Conservation (phyloP, 2,113 vertebrate genomes). For the Erinaceus europaeus region DNA sequence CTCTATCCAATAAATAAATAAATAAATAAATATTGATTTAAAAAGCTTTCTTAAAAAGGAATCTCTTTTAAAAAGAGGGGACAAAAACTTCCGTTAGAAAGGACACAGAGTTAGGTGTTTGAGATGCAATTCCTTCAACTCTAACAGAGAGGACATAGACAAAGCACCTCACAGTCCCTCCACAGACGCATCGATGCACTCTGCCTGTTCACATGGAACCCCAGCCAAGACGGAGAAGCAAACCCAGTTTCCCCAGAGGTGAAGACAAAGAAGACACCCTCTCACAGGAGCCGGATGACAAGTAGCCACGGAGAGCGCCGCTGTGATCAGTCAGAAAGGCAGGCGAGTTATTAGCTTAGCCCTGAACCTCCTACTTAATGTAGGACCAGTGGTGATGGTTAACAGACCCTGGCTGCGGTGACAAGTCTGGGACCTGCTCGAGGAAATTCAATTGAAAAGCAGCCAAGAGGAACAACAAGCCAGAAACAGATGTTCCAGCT, state of each 20-base stretch:
- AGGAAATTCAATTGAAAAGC: conserved; percentile 99
- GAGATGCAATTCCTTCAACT: neutral
- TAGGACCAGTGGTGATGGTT: conserved; percentile 94
- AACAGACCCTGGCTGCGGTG: conserved; percentile 98
- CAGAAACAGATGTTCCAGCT: conserved; percentile 96
- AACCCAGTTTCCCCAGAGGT: conserved; percentile 61
- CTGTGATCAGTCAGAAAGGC: conserved; percentile 93
- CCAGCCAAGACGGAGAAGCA: conserved; percentile 45
- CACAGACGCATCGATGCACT: neutral
- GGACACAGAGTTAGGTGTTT: neutral
- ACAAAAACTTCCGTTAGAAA: neutral
- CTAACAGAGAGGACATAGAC: accelerated
- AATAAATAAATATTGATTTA: too few species aligned
- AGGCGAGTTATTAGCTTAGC: conserved; percentile 99
- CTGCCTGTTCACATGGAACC: conserved; percentile 37
- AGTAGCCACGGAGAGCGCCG: conserved; percentile 78
- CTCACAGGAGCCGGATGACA: conserved; percentile 81
- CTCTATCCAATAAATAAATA: too few species aligned
- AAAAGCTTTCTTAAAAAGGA: too few species aligned
- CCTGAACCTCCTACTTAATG: conserved; percentile 99
- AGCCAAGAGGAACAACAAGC: conserved; percentile 98
- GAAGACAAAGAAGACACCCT: conserved; percentile 79
- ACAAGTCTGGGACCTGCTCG: conserved; percentile 98
- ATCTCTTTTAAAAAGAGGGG: too few species aligned
- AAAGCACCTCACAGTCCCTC: neutral